Conservation (phyloP, 30 jellyfish, hydroid and myxozoan genomes). For the Turritopsis dohrnii region DNA sequence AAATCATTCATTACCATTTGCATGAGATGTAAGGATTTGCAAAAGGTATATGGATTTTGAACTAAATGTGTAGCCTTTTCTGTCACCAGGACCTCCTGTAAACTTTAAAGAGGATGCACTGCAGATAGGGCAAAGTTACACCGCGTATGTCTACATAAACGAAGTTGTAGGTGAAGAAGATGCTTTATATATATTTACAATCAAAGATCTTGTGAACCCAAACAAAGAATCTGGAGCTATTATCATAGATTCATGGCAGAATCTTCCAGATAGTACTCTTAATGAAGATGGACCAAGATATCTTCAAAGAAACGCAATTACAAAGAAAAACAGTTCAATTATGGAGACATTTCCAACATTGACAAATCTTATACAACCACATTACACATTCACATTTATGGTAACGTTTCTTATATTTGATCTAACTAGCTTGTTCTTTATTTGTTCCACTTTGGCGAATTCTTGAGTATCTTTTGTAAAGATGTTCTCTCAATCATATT, state of each 20-base stretch:
- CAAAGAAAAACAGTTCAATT: background rate
- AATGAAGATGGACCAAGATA: background rate
- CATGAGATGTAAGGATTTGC: no score
- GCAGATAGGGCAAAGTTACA: background rate
- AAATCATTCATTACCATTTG: no score
- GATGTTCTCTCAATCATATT: no score
- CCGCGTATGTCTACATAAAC: background rate
- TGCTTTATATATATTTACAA: background rate
- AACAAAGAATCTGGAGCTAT: background rate
- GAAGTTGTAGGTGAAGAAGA: background rate
- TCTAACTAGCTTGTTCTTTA: no score
- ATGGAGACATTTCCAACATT: background rate
- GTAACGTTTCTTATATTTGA: no score
- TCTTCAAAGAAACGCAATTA: background rate
- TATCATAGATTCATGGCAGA: background rate
- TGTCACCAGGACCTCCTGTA: background rate
- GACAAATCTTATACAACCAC: background rate
- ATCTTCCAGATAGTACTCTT: background rate
- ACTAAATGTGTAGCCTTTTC: no score
- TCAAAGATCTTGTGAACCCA: background rate
- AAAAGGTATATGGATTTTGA: no score
- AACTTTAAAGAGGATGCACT: background rate
- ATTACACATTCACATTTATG: background rate
- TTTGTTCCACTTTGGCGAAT: no score
- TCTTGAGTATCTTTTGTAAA: background rate